Evolutionary conservation across 1,140 invertebrate genomes (phyloP), one percentile per base, ranked within the genome.

Genomic region (Nephotettix cincticeps): DNA sequence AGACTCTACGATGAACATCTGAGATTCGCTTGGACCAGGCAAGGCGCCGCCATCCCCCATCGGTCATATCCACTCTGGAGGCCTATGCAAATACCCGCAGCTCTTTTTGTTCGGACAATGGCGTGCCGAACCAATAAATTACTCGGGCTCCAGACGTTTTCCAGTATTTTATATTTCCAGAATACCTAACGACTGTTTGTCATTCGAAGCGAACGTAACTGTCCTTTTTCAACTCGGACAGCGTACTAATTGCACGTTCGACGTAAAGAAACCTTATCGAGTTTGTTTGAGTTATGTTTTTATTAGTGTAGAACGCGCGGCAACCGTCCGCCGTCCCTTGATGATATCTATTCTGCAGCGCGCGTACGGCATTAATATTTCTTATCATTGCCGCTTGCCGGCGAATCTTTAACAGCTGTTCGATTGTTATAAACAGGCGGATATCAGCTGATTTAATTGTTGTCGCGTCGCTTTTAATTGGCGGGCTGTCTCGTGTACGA

Each of bases 361-460:
- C 4, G 47, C 21, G 47, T 19, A 51, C 47, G n/a, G n/a, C n/a
- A 51, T 51, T 51, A 51, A 51, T 51, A 51, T 51, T 51, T 3
- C 47, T 51, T 51, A 51, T 51, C 47, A 51, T n/a, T 6, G 47
- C 47, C 6, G 6, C 3, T 17, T n/a, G 14, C 14, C n/a, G n/a
- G n/a, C n/a, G n/a, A n/a, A n/a, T n/a, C n/a, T n/a, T n/a, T n/a
- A n/a, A n/a, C 47, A 51, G 47, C 47, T 51, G 47, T 4, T n/a
- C 47, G 47, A 51, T 51, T 51, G 47, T 51, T 51, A 51, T 9
- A 51, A 40, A 40, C 36, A 21, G 21, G 14, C 4, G 47, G 47
- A 51, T 51, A 51, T 51, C 47, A 19, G 47, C 21, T 51, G 47
- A 51, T 51, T 51, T 51, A 51, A 51, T 51, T 51, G 47, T 51